Conservation (phyloP, 2,113 vertebrate species). For the Lycaon pictus region DNA sequence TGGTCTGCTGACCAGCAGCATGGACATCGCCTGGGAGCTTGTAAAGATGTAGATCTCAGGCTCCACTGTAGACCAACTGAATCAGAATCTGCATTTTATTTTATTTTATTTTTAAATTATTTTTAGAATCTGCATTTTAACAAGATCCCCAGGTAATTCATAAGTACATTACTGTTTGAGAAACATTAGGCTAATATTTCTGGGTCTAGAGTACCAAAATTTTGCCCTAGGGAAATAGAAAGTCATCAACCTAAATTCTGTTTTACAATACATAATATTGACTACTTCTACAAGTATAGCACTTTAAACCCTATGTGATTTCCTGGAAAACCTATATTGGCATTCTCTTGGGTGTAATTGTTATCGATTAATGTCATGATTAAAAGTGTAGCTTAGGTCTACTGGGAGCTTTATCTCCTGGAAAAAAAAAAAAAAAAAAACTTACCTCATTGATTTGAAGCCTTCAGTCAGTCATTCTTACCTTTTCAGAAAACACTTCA, state of each 20-base stretch:
- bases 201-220: background rate
- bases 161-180: background rate
- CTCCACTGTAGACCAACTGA: background rate
- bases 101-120: too few species aligned
- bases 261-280: constrained; percentile 71
- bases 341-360: constrained; percentile 80
- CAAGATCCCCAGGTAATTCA: background rate
- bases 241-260: constrained; percentile 54
- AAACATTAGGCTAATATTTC: background rate
- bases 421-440: background rate
- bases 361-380: constrained; percentile 80
- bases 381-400: constrained; percentile 72
- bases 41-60: background rate
- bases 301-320: constrained; percentile 75
- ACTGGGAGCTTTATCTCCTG: constrained; percentile 75
- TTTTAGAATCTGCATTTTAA: background rate
- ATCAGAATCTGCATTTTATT: background rate
- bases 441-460: constrained; percentile 72
- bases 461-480: constrained; percentile 67
- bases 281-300: constrained; percentile 63
- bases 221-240: constrained; percentile 46
- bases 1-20: background rate
- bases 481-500: constrained; percentile 77
- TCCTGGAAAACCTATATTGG: constrained; percentile 73
- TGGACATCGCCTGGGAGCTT: background rate